phyloP scores from a whole-genome alignment of 1,140 invertebrate species.

The Lepidurus arcticus region DNA sequence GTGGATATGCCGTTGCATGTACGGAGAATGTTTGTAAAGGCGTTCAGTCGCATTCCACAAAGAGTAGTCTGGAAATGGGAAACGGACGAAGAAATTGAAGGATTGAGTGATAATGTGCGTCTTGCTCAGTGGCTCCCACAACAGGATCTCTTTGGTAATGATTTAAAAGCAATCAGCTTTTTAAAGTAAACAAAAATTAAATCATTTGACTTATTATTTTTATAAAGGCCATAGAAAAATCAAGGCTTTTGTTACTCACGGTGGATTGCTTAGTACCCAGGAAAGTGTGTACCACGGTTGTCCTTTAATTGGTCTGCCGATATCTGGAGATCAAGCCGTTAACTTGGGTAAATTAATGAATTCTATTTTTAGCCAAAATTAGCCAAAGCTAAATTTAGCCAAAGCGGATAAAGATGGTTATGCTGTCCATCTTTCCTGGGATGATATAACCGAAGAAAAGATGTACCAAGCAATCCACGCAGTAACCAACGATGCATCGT shows the following conservation, averaged over 20 bases:
- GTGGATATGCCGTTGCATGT: slow-evolving; percentile 65
- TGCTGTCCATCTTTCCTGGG: slow-evolving; percentile 26
- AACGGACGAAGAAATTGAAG: slow-evolving; percentile 40
- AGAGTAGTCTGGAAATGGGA: slow-evolving; percentile 51
- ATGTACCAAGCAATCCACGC: slow-evolving; percentile 30
- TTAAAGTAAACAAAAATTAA: background rate
- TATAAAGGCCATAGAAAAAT: slow-evolving; percentile 60
- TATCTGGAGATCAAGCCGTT: slow-evolving; percentile 59
- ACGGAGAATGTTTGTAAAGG: slow-evolving; percentile 50
- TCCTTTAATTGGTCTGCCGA: slow-evolving; percentile 69
- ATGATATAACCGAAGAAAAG: slow-evolving; percentile 28
- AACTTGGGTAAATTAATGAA: slow-evolving; percentile 33
- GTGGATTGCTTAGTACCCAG: slow-evolving; percentile 69
- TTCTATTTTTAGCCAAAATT: background rate
- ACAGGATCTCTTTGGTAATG: slow-evolving; percentile 42
- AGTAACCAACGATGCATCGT: slow-evolving; percentile 31
- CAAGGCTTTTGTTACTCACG: slow-evolving; percentile 71
- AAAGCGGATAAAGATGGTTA: slow-evolving; percentile 27
- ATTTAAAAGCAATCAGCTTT: background rate
- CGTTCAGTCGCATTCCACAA: slow-evolving; percentile 48
- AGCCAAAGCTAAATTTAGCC: background rate
- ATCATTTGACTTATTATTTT: background rate
- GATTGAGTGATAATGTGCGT: slow-evolving; percentile 37
- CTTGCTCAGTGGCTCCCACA: slow-evolving; percentile 42
- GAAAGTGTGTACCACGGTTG: slow-evolving; percentile 74